Evolutionary conservation across 2,888 invertebrate genomes (phyloP).

Genomic region (Dolichopus griseipennis): DNA sequence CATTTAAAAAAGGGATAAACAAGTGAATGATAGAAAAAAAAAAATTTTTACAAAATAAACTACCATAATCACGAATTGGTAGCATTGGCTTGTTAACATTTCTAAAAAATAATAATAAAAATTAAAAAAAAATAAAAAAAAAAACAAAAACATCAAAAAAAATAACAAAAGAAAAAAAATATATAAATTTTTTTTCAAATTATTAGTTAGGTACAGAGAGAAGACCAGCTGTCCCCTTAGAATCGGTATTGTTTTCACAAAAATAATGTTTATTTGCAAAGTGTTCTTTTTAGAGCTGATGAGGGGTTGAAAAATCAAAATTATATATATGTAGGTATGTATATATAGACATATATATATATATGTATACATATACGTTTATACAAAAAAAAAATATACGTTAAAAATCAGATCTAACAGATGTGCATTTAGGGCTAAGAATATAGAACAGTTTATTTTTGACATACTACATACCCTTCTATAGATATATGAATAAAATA

Average conservation of each 20-base stretch:
- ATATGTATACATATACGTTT: too few relatives aligned
- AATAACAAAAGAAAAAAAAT: not conserved
- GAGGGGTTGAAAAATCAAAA: slow-evolving; percentile 6
- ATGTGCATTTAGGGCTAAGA: slow-evolving; percentile 5
- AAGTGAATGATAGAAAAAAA: not conserved
- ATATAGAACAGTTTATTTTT: not conserved
- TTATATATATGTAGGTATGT: too few relatives aligned
- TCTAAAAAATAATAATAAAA: not conserved
- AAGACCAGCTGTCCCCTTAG: slow-evolving; percentile 6
- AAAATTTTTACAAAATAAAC: not conserved
- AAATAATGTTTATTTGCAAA: slow-evolving; percentile 2
- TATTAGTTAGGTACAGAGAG: slow-evolving; percentile 3
- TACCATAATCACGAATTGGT: not conserved
- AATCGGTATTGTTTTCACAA: slow-evolving; percentile 2
- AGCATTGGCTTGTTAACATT: not conserved
- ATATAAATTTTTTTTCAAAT: not conserved
- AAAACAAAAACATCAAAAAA: not conserved
- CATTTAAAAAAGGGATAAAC: not conserved
- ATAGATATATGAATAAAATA: not conserved
- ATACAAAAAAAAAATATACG: not conserved
- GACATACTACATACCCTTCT: not conserved
- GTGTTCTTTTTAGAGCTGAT: not conserved
- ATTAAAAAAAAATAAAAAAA: not conserved
- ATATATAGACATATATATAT: too few relatives aligned
- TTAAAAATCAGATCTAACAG: slow-evolving; percentile 6